Evolutionary conservation across 2,888 invertebrate species (phyloP), one percentile per base, ranked within the genome.

Genomic region (Helleia helle): DNA sequence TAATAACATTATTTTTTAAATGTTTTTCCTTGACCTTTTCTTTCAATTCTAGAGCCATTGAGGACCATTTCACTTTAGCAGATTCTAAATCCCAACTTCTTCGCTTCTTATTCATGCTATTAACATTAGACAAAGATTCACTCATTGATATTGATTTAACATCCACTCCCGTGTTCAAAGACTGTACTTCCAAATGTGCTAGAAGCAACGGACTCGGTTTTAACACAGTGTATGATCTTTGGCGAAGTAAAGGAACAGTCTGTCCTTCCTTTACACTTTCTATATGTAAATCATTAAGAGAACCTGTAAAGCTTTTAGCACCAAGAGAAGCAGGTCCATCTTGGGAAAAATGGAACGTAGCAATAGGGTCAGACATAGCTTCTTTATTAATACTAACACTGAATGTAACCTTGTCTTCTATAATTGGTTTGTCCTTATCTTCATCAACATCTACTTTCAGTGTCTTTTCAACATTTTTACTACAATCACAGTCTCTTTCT

Each of bases 201-300:
- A 91, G 60, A 5, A 95, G 83, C 47, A 90, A 89, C 1, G 93
- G 92, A 58, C 94, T 93, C 0, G 95, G 94, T 13, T 87, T 81
- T 0, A 93, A 89, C 34, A 95, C 69, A 1, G 92, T 91, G 58
- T 94, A 95, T 0, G 95, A 95, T 46, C 91, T 89, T 57, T 92
- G 92, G 38, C 94, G 85, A 7, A 90, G 81, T 41, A 92, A 65
- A 3, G 83, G 71, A 36, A 41, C 42, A 8, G 44, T 46, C 41
- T 62, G 55, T 1, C 59, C 45, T 1, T 59, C 66, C 50, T 66
- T 76, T 2, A 58, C 45, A 49, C 69, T 69, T 5, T 73, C 71
- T 7, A 64, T 67, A 41, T 80, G 70, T 38, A 86, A 62, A 47
- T 86, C 71, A 48, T 75, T 74, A 0, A 86, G 62, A n/a, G 86